Evolutionary conservation across 2,113 vertebrate species (phyloP).

Genomic region (Pelobates fuscus): DNA sequence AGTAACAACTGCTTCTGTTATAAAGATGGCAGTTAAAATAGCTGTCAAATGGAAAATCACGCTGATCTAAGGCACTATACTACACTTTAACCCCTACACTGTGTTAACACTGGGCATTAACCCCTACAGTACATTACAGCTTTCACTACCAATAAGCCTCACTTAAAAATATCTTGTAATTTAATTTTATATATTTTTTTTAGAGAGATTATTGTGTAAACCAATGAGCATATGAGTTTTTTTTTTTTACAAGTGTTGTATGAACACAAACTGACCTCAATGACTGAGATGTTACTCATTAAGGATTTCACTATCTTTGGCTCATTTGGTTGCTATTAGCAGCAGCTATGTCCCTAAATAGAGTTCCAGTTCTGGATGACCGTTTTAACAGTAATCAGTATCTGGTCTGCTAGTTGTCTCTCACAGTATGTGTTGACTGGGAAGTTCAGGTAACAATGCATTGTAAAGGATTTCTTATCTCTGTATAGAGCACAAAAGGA

Average conservation of each 20-base stretch:
- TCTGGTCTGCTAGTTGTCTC: background rate
- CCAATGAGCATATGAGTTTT: too few relatives aligned
- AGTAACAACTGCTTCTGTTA: too few relatives aligned
- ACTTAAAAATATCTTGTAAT: too few relatives aligned
- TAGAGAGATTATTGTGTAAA: too few relatives aligned
- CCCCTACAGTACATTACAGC: too few relatives aligned
- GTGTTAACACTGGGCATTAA: too few relatives aligned
- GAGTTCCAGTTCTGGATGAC: background rate
- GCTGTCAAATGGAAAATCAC: too few relatives aligned
- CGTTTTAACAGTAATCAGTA: background rate
- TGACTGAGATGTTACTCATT: background rate
- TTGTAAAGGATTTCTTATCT: background rate
- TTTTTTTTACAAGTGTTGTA: background rate
- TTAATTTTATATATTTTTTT: too few relatives aligned
- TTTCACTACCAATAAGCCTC: too few relatives aligned
- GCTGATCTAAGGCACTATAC: too few relatives aligned
- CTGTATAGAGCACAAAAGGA: background rate
- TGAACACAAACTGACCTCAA: background rate
- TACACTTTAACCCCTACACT: too few relatives aligned
- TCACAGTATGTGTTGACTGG: conserved; percentile 4
- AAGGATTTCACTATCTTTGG: background rate
- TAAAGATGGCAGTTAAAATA: too few relatives aligned
- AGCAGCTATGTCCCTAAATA: background rate
- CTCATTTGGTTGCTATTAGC: background rate
- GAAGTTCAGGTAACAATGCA: background rate